Evolutionary conservation across 2,113 vertebrate genomes (phyloP).

Genomic region (Mohoua ochrocephala): DNA sequence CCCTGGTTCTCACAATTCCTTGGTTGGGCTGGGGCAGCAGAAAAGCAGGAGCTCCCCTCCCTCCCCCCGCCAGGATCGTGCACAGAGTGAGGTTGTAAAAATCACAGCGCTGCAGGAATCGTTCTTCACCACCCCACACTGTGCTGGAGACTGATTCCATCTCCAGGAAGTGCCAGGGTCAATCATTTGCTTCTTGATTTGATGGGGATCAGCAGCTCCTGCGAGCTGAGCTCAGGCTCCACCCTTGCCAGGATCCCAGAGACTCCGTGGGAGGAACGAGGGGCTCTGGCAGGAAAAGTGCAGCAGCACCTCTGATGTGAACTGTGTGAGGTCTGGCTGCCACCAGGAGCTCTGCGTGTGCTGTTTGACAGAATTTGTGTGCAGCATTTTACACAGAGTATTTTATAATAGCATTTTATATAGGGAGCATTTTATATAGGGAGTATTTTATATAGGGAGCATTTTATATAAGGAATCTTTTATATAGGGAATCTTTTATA

Average conservation of each 20-base stretch:
- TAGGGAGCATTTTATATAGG: background rate
- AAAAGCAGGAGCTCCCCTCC: background rate
- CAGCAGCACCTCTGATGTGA: background rate
- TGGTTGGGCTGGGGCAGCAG: background rate
- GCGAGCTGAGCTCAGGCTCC: background rate
- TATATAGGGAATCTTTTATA: background rate
- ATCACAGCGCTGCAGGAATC: background rate
- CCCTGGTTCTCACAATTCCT: background rate
- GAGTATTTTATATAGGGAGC: rapidly evolving
- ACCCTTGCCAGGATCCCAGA: background rate
- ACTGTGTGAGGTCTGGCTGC: background rate
- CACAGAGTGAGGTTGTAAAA: background rate
- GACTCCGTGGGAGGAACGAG: background rate
- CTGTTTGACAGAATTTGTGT: rapidly evolving
- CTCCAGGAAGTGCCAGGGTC: conserved; percentile 7
- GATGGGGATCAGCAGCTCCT: background rate
- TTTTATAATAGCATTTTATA: background rate
- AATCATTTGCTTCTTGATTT: conserved; percentile 34
- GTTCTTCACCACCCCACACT: background rate
- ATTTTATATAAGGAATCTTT: background rate
- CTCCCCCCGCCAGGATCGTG: background rate
- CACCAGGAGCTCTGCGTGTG: background rate
- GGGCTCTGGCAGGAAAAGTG: background rate
- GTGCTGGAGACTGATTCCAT: background rate
- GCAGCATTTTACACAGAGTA: rapidly evolving